Evolutionary conservation across 2,113 vertebrate species (phyloP).

Genomic region (Clarias magur): DNA sequence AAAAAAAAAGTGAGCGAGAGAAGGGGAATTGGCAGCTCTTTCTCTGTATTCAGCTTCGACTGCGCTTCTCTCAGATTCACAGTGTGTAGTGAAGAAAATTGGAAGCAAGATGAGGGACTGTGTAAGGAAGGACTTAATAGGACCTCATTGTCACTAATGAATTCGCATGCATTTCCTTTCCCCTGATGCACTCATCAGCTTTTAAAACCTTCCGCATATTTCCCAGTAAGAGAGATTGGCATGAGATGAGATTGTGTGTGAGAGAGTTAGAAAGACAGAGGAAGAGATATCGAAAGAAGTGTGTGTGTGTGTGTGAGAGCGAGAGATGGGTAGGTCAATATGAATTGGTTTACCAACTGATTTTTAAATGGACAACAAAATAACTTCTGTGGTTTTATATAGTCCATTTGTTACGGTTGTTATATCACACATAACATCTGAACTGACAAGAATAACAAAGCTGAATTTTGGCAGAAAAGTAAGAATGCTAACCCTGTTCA

Average conservation of each 20-base stretch:
- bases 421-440: background rate
- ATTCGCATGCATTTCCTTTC: conserved; percentile 50
- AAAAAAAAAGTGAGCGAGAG: conserved; percentile 14
- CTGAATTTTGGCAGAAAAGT: background rate
- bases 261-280: background rate
- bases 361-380: conserved; percentile 8
- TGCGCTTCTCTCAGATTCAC: background rate
- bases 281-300: background rate
- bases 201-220: conserved; percentile 34
- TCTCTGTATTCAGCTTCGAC: conserved; percentile 30
- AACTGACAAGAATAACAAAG: background rate
- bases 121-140: conserved; percentile 49
- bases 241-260: background rate
- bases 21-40: conserved; percentile 18
- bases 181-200: conserved; percentile 46
- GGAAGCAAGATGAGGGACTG: conserved; percentile 29
- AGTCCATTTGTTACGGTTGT: background rate
- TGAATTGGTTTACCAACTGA: conserved; percentile 3
- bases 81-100: conserved; percentile 32
- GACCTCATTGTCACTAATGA: conserved; percentile 54
- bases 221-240: conserved; percentile 18
- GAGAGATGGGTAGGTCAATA: background rate
- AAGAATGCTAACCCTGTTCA: background rate
- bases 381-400: background rate
- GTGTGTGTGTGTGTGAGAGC: background rate